A percentile compares a stretch with the other conserved stretches of the same genome.
These are phyloP conservation scores for Kobus ellipsiprymnus DNA, from an alignment of 2,113 vertebrate species.

Conservation along the genomic window DNA sequence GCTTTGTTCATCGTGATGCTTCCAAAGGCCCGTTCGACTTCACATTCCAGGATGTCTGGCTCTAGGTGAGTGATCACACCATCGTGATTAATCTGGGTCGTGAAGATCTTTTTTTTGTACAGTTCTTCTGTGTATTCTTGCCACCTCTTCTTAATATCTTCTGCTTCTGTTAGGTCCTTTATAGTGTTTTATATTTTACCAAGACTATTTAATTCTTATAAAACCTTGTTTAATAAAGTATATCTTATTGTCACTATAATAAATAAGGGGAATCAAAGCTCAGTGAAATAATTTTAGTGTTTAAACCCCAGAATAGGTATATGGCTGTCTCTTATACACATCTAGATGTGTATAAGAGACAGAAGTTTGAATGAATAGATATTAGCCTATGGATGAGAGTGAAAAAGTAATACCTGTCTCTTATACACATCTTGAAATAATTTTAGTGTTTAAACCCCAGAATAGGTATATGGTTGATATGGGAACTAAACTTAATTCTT, in stretches of 20 bases:
- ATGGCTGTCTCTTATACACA: no score
- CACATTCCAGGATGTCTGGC: not conserved
- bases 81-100: not conserved
- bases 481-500: not conserved
- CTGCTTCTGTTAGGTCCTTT: not conserved
- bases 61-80: not conserved
- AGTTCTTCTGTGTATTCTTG: not conserved
- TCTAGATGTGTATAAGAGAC: no score
- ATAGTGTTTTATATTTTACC: not conserved
- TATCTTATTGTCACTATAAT: not conserved
- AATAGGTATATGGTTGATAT: not conserved
- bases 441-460: not conserved
- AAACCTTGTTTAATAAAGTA: not conserved
- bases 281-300: not conserved
- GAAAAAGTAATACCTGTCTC: no score
- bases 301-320: not conserved
- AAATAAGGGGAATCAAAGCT: not conserved
- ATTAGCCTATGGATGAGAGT: no score
- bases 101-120: not conserved
- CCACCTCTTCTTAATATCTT: not conserved
- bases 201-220: not conserved
- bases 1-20: not conserved
- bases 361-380: no score
- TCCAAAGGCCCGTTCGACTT: not conserved
- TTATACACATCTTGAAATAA: no score